Evolutionary conservation across 2,113 vertebrate genomes (phyloP), one percentile per base, ranked within the genome.

Genomic region (Brienomyrus brachyistius): DNA sequence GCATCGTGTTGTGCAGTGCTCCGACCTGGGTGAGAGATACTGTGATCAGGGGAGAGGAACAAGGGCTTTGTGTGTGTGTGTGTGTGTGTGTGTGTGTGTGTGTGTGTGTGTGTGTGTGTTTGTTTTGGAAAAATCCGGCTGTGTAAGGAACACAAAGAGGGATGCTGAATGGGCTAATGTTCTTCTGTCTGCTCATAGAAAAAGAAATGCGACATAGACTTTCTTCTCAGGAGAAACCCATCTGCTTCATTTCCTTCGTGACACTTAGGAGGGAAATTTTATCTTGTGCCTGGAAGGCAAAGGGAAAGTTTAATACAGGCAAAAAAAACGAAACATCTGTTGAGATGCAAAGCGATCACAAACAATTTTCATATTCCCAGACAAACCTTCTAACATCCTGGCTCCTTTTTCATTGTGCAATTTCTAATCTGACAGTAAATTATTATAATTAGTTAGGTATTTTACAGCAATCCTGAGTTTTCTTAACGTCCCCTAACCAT

Each of bases 1-100:
- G 40, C 94, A 96, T 40, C 93, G 95, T 40, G 96, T 98, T 31
- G 96, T 98, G 56, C 97, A 98, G 91, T 98, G 97, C 88, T 98
- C 97, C 4, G 97, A 98, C 92, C 95, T 98, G 5, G 96, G 97
- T 98, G 90, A 96, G 97, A 90, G 48, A 0, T 13, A 31, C 2
- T 47, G 8, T 89, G n/a, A 89, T n/a, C 11, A 3, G 56, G 80
- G 66, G 86, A 52, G 10, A 27, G 17, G n/a, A 15, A 8, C 51
- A n/a, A 56, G 43, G 27, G 43, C 21, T 48, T 3, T 84, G 10
- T 80, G 88, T 3, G 17, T 82, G 35, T 80, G 74, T 77, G 70
- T 77, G 23, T 35, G 82, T 74, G 40, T 74, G 87, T 74, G 4
- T 27, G 62, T 62, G 70, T 35, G 70, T 77, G 23, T 31, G 82